A percentile compares a stretch with the other conserved stretches of the same genome.
Evolutionary conservation across 2,888 invertebrate species (phyloP).

Genomic region (Metellina segmentata): DNA sequence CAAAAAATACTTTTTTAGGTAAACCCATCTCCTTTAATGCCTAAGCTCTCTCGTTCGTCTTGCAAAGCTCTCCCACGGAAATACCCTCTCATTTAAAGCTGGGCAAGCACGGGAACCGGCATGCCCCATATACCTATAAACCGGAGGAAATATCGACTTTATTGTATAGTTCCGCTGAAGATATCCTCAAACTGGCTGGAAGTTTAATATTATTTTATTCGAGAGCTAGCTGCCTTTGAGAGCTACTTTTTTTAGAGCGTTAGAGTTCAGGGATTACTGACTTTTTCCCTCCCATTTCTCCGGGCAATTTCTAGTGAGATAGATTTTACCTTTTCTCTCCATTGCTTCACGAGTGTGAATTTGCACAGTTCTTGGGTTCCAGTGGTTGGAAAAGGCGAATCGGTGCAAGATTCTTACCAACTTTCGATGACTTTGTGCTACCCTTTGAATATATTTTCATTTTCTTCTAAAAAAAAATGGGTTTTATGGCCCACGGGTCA

Average conservation of each 20-base stretch:
- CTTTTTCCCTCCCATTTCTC: not conserved
- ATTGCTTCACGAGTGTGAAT: not conserved
- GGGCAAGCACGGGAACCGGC: constrained; percentile 16
- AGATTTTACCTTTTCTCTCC: not conserved
- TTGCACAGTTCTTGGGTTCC: not conserved
- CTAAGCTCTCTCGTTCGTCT: constrained; percentile 33
- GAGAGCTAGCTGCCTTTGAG: not conserved
- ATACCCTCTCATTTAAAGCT: constrained; percentile 37
- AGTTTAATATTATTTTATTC: not conserved
- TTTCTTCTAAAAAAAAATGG: not conserved
- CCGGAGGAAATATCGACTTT: constrained; percentile 20
- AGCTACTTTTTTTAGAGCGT: not conserved
- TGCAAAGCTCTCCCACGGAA: constrained; percentile 9
- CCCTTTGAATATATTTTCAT: not conserved
- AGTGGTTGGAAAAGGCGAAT: not conserved
- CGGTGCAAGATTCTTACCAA: too few relatives aligned
- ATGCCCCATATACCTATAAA: not conserved
- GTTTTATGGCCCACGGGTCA: not conserved
- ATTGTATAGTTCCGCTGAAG: not conserved
- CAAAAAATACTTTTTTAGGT: not conserved
- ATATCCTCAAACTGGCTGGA: not conserved
- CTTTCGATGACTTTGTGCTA: not conserved
- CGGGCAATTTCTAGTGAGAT: not conserved
- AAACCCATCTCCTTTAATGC: constrained; percentile 3
- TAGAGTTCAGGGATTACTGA: not conserved